phyloP scores from a whole-genome alignment of 2,888 invertebrate genomes.

The Chymomyza amoena region DNA sequence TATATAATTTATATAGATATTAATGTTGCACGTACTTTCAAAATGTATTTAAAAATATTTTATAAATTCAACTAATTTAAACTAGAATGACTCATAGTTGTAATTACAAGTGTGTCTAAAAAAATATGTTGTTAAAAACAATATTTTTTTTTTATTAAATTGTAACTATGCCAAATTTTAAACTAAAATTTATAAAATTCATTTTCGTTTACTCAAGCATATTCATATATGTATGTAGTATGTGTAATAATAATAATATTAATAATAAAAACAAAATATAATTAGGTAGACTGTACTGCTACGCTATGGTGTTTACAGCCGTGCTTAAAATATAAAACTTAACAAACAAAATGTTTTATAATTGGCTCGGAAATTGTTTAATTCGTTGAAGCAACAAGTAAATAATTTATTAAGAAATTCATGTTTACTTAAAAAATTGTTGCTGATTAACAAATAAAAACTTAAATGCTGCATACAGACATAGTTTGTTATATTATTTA shows the following conservation, averaged over 20 bases:
- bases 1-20: neutral
- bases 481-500: constrained; percentile 40
- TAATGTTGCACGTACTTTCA: neutral
- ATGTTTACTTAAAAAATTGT: neutral
- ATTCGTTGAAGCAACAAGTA: constrained; percentile 41
- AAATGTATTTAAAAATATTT: constrained; percentile 1
- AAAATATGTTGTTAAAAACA: constrained; percentile 36
- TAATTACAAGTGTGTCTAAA: constrained; percentile 26
- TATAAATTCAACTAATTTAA: constrained; percentile 64
- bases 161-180: neutral
- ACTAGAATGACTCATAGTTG: constrained; percentile 60
- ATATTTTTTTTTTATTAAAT: constrained; percentile 48
- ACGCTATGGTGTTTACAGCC: constrained; percentile 22
- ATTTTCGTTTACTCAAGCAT: constrained; percentile 1
- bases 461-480: constrained; percentile 63
- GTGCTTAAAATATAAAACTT: constrained; percentile 62
- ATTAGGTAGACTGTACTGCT: constrained; percentile 15
- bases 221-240: neutral
- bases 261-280: constrained; percentile 31
- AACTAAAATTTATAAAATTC: neutral
- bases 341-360: constrained; percentile 59
- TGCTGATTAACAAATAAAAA: constrained; percentile 49
- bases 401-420: constrained; percentile 2
- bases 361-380: constrained; percentile 65
- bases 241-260: constrained; percentile 6